Conservation (phyloP, 30 jellyfish, hydroid and myxozoan species). For the Aurelia aurita complex sp. Pacific region DNA sequence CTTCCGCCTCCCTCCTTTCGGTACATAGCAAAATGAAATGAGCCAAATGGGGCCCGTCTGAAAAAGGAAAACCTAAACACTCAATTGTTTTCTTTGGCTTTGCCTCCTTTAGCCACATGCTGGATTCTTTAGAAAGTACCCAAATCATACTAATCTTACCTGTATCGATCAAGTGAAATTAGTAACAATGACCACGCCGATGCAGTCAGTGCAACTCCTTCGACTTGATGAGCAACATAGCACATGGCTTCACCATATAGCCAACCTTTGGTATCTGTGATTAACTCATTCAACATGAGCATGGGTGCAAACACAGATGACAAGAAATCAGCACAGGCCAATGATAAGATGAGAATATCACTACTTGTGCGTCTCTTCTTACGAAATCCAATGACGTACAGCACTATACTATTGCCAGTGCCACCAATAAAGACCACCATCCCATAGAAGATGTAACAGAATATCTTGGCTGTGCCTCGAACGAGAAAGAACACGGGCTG, state of each 20-base stretch:
- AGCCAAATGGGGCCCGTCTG: too few relatives aligned
- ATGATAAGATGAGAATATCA: slow-evolving; percentile 39
- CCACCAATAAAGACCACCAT: slow-evolving; percentile 31
- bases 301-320: slow-evolving; percentile 44
- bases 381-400: slow-evolving; percentile 50
- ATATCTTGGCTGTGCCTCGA: slow-evolving; percentile 21
- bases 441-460: slow-evolving; percentile 35
- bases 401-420: slow-evolving; percentile 54
- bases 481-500: background rate
- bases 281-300: slow-evolving; percentile 29
- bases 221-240: slow-evolving; percentile 22
- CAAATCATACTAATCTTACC: background rate
- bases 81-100: too few relatives aligned
- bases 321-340: slow-evolving; percentile 53
- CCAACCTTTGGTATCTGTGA: slow-evolving; percentile 31
- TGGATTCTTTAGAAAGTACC: too few relatives aligned
- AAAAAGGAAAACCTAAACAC: too few relatives aligned
- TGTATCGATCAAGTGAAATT: slow-evolving; percentile 50
- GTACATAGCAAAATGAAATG: too few relatives aligned
- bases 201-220: slow-evolving; percentile 16
- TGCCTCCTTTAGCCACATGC: too few relatives aligned
- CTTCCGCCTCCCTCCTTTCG: too few relatives aligned
- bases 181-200: slow-evolving; percentile 46
- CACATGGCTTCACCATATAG: slow-evolving; percentile 52
- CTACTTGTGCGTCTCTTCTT: slow-evolving; percentile 45